Percentiles rank a stretch among this genome's conserved stretches.
These are phyloP conservation scores for Anolis sagrei DNA, from an alignment of 2,113 vertebrate species.

Conservation along the genomic window DNA sequence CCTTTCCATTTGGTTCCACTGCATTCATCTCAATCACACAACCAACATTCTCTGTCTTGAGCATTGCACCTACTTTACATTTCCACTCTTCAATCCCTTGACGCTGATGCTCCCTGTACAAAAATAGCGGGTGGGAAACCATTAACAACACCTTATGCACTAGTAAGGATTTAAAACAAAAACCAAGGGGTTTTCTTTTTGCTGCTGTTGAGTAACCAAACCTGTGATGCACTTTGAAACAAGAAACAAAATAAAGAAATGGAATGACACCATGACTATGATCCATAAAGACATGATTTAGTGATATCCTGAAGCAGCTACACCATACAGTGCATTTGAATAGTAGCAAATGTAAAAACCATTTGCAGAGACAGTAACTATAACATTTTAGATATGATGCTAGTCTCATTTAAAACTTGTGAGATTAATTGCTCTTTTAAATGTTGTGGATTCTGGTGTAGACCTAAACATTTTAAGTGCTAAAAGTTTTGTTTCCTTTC, in stretches of 20 bases:
- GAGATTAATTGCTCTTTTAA: neutral
- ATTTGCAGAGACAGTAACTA: slow-evolving; percentile 18
- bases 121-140: neutral
- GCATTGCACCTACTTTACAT: slow-evolving; percentile 54
- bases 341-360: slow-evolving; percentile 35
- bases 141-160: neutral
- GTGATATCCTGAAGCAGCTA: slow-evolving; percentile 61
- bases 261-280: slow-evolving; percentile 66
- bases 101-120: slow-evolving; percentile 25
- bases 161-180: slow-evolving; percentile 28
- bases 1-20: slow-evolving; percentile 45
- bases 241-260: slow-evolving; percentile 1
- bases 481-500: slow-evolving; percentile 17
- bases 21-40: slow-evolving; percentile 62
- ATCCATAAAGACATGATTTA: slow-evolving; percentile 47
- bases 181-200: slow-evolving; percentile 7
- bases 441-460: neutral
- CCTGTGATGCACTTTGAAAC: slow-evolving; percentile 55
- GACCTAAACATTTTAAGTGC: neutral
- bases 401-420: neutral
- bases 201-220: slow-evolving; percentile 40
- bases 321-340: slow-evolving; percentile 54
- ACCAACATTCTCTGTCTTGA: slow-evolving; percentile 67
- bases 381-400: rapidly evolving
- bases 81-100: slow-evolving; percentile 58